Percentiles rank a stretch among this genome's conserved stretches.
Evolutionary conservation across 1,140 invertebrate genomes (phyloP).

Genomic region (Calliopsis andreniformis): DNA sequence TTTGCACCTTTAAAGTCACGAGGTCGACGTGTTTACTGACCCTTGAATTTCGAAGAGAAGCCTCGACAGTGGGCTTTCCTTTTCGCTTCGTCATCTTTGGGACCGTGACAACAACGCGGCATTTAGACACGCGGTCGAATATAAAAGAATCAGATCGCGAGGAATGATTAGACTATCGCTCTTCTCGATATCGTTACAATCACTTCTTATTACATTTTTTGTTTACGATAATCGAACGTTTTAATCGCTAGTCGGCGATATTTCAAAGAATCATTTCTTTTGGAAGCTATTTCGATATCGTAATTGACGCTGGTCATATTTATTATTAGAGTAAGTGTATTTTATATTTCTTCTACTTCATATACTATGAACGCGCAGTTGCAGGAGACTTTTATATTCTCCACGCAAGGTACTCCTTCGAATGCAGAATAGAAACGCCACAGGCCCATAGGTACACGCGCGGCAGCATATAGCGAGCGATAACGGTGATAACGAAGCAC

Average conservation of each 20-base stretch:
- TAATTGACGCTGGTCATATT: no score
- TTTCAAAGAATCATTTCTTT: no score
- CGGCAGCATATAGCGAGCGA: slow-evolving; percentile 25
- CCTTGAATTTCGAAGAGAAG: slow-evolving; percentile 11
- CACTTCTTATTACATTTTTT: background rate
- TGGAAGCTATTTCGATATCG: no score
- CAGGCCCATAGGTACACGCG: background rate
- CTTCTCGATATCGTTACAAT: background rate
- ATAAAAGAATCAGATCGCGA: background rate
- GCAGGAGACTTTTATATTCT: background rate
- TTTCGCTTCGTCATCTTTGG: slow-evolving; percentile 1
- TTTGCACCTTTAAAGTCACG: background rate
- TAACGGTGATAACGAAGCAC: slow-evolving; percentile 64
- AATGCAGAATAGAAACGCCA: background rate
- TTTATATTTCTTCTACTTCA: background rate
- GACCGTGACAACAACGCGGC: background rate
- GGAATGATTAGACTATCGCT: background rate
- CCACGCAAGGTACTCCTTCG: background rate
- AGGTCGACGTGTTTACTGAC: slow-evolving; percentile 23
- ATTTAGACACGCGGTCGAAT: background rate
- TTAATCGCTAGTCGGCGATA: background rate
- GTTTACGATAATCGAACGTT: background rate
- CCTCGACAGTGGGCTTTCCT: no score
- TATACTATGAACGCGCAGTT: background rate
- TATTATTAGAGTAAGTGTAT: background rate